Evolutionary conservation across 2,888 invertebrate genomes (phyloP).

Genomic region (Parnassius glacialis): DNA sequence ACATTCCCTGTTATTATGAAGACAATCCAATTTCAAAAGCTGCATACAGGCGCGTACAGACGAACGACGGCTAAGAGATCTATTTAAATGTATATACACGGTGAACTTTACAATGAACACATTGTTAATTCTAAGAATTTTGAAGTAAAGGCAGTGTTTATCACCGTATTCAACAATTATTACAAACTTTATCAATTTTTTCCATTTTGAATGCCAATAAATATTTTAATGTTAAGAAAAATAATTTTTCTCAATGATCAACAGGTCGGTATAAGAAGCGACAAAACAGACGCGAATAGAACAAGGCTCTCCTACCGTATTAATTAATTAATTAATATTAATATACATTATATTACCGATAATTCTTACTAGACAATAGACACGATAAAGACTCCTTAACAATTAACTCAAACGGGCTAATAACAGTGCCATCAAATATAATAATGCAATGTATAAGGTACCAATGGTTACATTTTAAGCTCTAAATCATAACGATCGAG

Average conservation of each 20-base stretch:
- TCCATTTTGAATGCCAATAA: slow-evolving; percentile 58
- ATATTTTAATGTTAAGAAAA: slow-evolving; percentile 49
- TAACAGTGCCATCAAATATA: slow-evolving; percentile 76
- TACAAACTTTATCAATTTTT: slow-evolving; percentile 45
- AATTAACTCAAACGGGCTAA: slow-evolving; percentile 76
- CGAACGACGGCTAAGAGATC: slow-evolving; percentile 2
- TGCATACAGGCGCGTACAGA: not conserved
- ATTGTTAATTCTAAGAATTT: slow-evolving; percentile 52
- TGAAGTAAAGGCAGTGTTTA: slow-evolving; percentile 63
- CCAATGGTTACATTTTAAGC: slow-evolving; percentile 67
- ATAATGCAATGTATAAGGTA: slow-evolving; percentile 70
- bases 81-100: slow-evolving; percentile 35
- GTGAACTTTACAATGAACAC: slow-evolving; percentile 62
- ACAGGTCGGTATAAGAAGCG: slow-evolving; percentile 69
- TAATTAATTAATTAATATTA: slow-evolving; percentile 68
- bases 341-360: slow-evolving; percentile 63
- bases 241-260: slow-evolving; percentile 47
- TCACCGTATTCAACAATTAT: slow-evolving; percentile 46
- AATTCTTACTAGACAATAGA: slow-evolving; percentile 79
- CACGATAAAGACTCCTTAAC: slow-evolving; percentile 78
- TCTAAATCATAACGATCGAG: slow-evolving; percentile 62
- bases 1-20: not conserved
- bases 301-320: slow-evolving; percentile 69
- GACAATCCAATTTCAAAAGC: not conserved
- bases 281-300: slow-evolving; percentile 67